Percentiles rank a stretch among this genome's conserved stretches.
Conservation (phyloP, 2,113 vertebrate species). For the Cyprinodon tularosa region DNA sequence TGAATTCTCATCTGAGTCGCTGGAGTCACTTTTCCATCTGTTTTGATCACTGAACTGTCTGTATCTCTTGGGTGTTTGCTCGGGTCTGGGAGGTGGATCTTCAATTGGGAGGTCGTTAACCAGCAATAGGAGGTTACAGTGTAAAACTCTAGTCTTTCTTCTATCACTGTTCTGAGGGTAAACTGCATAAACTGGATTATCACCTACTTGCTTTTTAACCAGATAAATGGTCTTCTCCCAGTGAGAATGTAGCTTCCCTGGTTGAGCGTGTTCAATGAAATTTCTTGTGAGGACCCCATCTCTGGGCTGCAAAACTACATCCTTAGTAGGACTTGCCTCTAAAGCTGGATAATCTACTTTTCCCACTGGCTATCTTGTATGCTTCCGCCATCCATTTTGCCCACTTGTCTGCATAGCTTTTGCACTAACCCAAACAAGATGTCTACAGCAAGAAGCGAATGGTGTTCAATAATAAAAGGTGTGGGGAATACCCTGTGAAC, state of each 20-base stretch:
- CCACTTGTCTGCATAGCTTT: neutral
- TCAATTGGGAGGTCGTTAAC: conserved; percentile 5
- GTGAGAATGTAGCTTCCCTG: neutral
- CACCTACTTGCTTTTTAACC: neutral
- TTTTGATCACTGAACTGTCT: neutral
- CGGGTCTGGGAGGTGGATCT: neutral
- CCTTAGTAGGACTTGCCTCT: neutral
- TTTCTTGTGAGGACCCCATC: neutral
- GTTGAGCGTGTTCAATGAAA: neutral
- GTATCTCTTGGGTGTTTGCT: neutral
- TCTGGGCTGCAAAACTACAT: neutral
- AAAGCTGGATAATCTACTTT: neutral
- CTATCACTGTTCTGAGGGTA: neutral
- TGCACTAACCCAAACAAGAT: neutral
- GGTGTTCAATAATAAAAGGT: neutral
- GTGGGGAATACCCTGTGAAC: neutral
- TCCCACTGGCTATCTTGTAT: neutral
- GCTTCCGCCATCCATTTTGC: neutral
- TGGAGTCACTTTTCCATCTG: neutral
- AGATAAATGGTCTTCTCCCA: neutral
- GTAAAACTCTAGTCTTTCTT: neutral
- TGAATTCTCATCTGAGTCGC: neutral
- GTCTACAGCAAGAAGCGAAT: neutral
- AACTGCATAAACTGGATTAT: neutral
- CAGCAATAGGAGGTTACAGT: neutral